Evolutionary conservation across 2,113 vertebrate genomes (phyloP), one percentile per base, ranked within the genome.

Genomic region (Pseudorhombus dupliciocellatus): DNA sequence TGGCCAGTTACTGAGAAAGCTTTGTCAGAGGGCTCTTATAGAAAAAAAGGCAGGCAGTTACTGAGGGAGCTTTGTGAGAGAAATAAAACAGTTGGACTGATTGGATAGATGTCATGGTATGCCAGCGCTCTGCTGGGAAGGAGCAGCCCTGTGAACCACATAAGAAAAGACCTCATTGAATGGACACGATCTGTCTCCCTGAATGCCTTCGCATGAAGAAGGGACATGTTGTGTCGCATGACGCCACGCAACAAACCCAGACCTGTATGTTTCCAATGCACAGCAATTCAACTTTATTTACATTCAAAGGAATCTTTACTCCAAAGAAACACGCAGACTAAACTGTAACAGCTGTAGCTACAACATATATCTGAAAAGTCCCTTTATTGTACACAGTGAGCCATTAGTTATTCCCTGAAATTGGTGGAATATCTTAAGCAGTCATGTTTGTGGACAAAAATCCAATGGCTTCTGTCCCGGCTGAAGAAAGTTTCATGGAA

Each of bases 161-260:
- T 40, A 51, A 81, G 54, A 80, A 87, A 81, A 79, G 73, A 72
- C 46, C 62, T 84, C 66, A 74, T 55, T 67, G 69, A 79, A 55
- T 2, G 21, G 22, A 28, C 50, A 76, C 37, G 52, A 80, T 57
- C 21, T 72, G 28, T 75, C 7, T 3, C 53, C 56, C 44, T 21
- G 46, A 70, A 77, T 63, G 57, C 21, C 56, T 56, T 50, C 60
- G 70, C 56, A 81, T 48, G 72, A 66, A 70, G 72, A 66, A 70
- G 57, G 31, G 30, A 48, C 55, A 67, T 69, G 10, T 22, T 28
- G 53, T 28, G 52, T 82, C 52, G 48, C 59, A 54, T 67, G 10
- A 61, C 20, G 59, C 44, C 44, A 48, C 31, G 53, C 62, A 7
- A 52, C 10, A 53, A 30, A 63, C 51, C 1, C 7, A 64, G 40